Base-by-base conservation (phyloP, 2,113 vertebrate genomes). In the Actenoides hombroni region DNA sequence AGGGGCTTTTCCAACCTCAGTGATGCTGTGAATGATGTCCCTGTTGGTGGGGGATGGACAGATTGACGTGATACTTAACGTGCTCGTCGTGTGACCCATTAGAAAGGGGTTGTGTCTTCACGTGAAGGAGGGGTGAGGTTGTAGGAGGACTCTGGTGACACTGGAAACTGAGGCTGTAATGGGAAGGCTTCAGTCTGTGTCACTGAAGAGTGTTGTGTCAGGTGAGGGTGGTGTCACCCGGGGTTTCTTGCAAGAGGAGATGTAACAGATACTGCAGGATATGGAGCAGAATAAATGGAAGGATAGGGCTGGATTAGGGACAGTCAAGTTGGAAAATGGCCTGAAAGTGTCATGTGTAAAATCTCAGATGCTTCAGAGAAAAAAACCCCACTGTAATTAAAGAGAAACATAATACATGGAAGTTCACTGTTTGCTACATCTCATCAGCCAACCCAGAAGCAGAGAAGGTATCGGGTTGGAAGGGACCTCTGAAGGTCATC, bases 191-290 rank as follows among this genome's bases (percentile, higher is more conserved):
- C 28, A 13, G 10, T 19, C 14, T 49, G 15, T 54, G 26, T 54
- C 19, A 13, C 6, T 16, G 5, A n/a, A 29, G 29, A 23, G 28
- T 16, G 16, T 10, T 69, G 3, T 11, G 4, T 25, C 13, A 29
- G 21, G 19, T 5, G 37, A 24, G 67, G 13, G 42, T 7, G 24
- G 31, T 33, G 61, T 70, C 46, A 25, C 46, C 17, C 0, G 0
- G n/a, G 24, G 18, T 49, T 54, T 11, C n/a, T 11, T 10, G 6
- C 10, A 28, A 35, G 61, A 24, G 42, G 59, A 60, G 51, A 13
- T 59, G 35, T 37, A 60, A 39, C 2, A 29, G 39, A 13, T 25
- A 23, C 0, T 2, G 29, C 40, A 68, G 83, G 37, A 35, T 79
- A 17, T 11, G 64, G 61, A 49, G 9, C 25, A n/a, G 63, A 49